A percentile compares a stretch with the other conserved stretches of the same genome.
phyloP scores from a whole-genome alignment of 1,140 invertebrate genomes.

The Chironomus tepperi region DNA sequence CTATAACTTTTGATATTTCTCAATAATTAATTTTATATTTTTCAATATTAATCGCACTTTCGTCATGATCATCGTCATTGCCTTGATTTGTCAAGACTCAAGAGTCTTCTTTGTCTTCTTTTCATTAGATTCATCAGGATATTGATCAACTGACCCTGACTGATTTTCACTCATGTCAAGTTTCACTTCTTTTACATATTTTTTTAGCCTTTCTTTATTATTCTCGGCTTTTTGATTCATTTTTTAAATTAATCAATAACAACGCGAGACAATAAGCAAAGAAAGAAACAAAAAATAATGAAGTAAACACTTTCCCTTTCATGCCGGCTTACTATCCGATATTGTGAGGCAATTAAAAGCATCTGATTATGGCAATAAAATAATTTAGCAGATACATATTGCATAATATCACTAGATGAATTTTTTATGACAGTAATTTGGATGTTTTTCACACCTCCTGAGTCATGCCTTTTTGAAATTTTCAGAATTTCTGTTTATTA shows the following conservation, averaged over 20 bases:
- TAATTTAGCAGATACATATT: background rate
- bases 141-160: background rate
- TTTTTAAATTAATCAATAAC: background rate
- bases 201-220: too few species aligned
- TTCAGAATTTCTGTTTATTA: too few species aligned
- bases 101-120: background rate
- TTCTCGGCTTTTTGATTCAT: background rate
- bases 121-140: background rate
- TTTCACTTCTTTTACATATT: too few species aligned
- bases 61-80: background rate
- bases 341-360: background rate
- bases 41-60: too few species aligned
- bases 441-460: too few species aligned
- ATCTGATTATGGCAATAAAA: background rate
- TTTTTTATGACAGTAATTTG: too few species aligned
- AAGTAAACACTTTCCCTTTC: constrained; percentile 2
- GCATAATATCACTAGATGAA: background rate
- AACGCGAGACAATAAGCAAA: background rate
- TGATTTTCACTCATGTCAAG: background rate
- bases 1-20: background rate
- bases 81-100: background rate
- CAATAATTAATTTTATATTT: background rate
- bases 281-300: background rate
- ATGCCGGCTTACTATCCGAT: background rate
- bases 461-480: too few species aligned